Evolutionary conservation across 2,797 vertebrate genomes (phyloP).

Genomic region (Acanthurus lineatus): DNA sequence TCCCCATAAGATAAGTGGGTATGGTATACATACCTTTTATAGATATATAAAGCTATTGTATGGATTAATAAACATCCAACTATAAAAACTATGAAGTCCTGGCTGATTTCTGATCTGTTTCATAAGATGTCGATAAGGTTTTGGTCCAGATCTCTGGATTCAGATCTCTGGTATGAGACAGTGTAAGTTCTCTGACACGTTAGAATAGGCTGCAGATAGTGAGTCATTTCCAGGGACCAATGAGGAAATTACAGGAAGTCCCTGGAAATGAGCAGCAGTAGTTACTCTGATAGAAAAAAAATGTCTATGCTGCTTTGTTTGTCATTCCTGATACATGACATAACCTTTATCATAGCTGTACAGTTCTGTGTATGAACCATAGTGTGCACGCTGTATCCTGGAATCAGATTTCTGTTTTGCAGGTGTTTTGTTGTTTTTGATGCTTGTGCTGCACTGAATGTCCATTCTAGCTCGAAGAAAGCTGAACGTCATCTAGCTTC

Average conservation of each 20-base stretch:
- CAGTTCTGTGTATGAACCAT: not conserved
- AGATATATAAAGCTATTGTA: not conserved
- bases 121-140: not conserved
- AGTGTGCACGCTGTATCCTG: not conserved
- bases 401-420: slow-evolving; percentile 17
- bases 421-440: slow-evolving; percentile 17
- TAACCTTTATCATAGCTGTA: not conserved
- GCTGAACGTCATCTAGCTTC: slow-evolving; percentile 71
- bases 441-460: slow-evolving; percentile 51
- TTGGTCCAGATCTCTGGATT: not conserved
- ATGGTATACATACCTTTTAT: not conserved
- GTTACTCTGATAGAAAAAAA: not conserved
- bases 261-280: not conserved
- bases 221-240: not conserved
- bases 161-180: not conserved
- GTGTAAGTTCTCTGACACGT: not conserved
- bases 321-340: not conserved
- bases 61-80: not conserved
- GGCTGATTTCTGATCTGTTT: not conserved
- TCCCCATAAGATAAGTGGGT: not conserved
- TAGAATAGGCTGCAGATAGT: not conserved
- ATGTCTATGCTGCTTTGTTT: not conserved
- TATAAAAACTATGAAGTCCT: not conserved
- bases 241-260: slow-evolving; percentile 11
- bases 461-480: slow-evolving; percentile 68